Evolutionary conservation across 2,888 invertebrate genomes (phyloP).

Genomic region (Pollenia griseotomentosa): DNA sequence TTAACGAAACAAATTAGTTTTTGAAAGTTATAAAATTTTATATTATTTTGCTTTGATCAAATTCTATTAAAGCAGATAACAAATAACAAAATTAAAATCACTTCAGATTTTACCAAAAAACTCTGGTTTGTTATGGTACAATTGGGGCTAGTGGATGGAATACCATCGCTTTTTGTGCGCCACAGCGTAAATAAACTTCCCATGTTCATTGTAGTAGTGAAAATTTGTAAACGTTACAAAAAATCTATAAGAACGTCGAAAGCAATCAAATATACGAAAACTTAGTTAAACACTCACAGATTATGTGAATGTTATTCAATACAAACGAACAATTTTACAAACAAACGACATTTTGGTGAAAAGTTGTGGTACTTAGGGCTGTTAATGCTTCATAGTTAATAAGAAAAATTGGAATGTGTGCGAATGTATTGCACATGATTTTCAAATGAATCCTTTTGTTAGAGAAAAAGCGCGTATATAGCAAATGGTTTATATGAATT

Average conservation of each 20-base stretch:
- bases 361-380: not conserved
- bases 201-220: not conserved
- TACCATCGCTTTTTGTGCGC: not conserved
- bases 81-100: too few relatives aligned
- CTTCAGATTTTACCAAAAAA: too few relatives aligned
- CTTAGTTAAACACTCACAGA: not conserved
- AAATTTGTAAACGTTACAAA: not conserved
- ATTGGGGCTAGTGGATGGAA: too few relatives aligned
- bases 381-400: not conserved
- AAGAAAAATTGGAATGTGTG: not conserved
- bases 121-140: too few relatives aligned
- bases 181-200: not conserved
- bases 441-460: not conserved
- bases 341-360: not conserved
- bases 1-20: too few relatives aligned
- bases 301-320: slow-evolving; percentile 4
- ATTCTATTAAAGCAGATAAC: too few relatives aligned
- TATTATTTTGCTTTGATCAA: too few relatives aligned
- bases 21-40: too few relatives aligned
- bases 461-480: not conserved
- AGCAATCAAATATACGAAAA: slow-evolving; percentile 29
- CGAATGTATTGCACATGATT: not conserved
- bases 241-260: slow-evolving; percentile 29
- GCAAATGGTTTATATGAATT: too few relatives aligned
- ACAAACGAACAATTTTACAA: not conserved